phyloP scores from a whole-genome alignment of 2,113 vertebrate genomes.

The Pontoporia blainvillei region DNA sequence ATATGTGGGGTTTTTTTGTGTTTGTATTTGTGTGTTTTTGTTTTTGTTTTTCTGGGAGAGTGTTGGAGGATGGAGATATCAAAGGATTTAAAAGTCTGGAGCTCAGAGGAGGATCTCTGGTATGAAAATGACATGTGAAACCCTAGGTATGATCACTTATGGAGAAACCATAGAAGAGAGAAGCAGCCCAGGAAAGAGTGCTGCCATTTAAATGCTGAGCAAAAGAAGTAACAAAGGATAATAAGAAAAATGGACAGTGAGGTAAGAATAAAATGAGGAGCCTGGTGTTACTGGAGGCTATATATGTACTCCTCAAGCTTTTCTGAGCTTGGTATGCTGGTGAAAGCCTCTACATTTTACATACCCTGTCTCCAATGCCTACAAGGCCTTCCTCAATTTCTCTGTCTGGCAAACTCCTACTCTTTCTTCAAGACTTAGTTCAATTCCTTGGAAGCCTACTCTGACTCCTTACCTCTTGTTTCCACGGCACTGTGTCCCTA shows the following conservation, averaged over 20 bases:
- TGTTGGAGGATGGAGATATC: neutral
- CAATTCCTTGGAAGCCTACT: neutral
- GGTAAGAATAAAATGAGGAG: neutral
- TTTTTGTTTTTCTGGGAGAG: neutral
- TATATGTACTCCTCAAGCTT: neutral
- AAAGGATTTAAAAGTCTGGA: neutral
- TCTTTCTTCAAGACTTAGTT: neutral
- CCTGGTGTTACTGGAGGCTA: neutral
- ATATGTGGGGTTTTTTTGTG: neutral
- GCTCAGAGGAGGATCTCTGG: neutral
- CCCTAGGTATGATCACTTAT: neutral
- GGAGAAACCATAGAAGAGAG: neutral
- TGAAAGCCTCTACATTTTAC: neutral
- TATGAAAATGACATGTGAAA: neutral
- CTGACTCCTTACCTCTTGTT: neutral
- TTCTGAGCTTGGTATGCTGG: neutral
- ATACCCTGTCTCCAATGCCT: neutral
- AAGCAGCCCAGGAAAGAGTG: neutral
- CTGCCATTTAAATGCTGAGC: neutral
- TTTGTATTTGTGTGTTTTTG: neutral
- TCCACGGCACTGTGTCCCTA: neutral
- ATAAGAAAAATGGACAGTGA: neutral
- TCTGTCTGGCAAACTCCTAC: neutral
- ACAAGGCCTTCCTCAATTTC: neutral
- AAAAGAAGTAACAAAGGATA: neutral